These are phyloP conservation scores for Lucifuga dentata DNA, from an alignment of 2,113 vertebrate species.

Conservation along the genomic window DNA sequence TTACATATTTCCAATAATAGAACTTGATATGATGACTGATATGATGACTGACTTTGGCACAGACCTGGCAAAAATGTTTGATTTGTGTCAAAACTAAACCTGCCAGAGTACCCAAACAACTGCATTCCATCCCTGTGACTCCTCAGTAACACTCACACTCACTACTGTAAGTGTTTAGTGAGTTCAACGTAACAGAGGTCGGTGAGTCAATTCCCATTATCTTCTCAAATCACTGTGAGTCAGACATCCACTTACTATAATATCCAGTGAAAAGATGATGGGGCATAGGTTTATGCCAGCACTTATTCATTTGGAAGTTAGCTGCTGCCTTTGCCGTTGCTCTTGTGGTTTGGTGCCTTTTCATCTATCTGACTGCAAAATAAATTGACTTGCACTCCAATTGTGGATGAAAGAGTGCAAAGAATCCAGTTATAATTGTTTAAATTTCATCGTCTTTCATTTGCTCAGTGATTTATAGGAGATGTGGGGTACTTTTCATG, in stretches of 20 bases:
- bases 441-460: slow-evolving; percentile 76
- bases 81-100: slow-evolving; percentile 61
- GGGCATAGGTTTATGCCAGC: slow-evolving; percentile 59
- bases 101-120: slow-evolving; percentile 60
- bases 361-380: slow-evolving; percentile 54
- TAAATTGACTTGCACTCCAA: slow-evolving; percentile 42
- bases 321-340: slow-evolving; percentile 48
- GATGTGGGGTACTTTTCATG: slow-evolving; percentile 57
- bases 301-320: slow-evolving; percentile 9
- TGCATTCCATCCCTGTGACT: slow-evolving; percentile 60
- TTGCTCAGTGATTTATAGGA: slow-evolving; percentile 74
- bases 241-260: slow-evolving; percentile 73
- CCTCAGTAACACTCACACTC: slow-evolving; percentile 52
- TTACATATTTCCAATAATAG: slow-evolving; percentile 59
- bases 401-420: slow-evolving; percentile 59
- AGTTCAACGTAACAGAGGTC: slow-evolving; percentile 59
- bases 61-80: slow-evolving; percentile 54
- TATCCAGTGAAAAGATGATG: slow-evolving; percentile 64
- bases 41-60: slow-evolving; percentile 64
- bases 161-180: slow-evolving; percentile 57
- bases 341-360: slow-evolving; percentile 62
- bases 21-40: slow-evolving; percentile 66
- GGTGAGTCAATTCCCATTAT: slow-evolving; percentile 68
- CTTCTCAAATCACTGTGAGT: slow-evolving; percentile 63
- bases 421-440: slow-evolving; percentile 71